phyloP scores from a whole-genome alignment of 2,888 invertebrate species.

The Abscondita cerata region DNA sequence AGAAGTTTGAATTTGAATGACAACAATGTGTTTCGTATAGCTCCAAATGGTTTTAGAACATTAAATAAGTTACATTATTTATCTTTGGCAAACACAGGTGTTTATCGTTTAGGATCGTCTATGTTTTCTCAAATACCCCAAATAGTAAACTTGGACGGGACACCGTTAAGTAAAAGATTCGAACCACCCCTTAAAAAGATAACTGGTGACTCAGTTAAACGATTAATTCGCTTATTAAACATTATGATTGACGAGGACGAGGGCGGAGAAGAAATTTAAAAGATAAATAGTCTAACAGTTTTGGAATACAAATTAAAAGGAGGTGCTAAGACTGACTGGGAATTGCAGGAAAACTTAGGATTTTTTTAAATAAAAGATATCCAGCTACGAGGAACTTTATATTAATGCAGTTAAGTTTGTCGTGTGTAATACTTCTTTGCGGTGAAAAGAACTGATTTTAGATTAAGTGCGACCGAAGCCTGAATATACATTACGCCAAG shows the following conservation, averaged over 20 bases:
- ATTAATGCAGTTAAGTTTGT: too few relatives aligned
- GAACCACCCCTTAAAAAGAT: conserved; percentile 53
- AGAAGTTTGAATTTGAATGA: conserved; percentile 51
- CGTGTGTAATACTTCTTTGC: too few relatives aligned
- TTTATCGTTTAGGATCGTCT: conserved; percentile 49
- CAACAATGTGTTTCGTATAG: conserved; percentile 49
- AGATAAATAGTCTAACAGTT: too few relatives aligned
- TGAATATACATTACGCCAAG: too few relatives aligned
- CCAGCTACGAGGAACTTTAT: too few relatives aligned
- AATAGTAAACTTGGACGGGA: conserved; percentile 52
- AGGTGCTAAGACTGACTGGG: too few relatives aligned
- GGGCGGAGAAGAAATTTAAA: neutral
- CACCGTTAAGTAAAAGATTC: conserved; percentile 52
- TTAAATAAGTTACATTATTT: conserved; percentile 51
- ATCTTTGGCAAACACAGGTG: conserved; percentile 53
- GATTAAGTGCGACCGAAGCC: too few relatives aligned
- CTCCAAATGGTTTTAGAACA: conserved; percentile 50
- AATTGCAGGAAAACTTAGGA: too few relatives aligned
- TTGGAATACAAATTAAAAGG: too few relatives aligned
- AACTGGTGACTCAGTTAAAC: conserved; percentile 47
- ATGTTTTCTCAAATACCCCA: conserved; percentile 54
- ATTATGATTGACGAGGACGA: conserved; percentile 13
- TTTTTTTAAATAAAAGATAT: too few relatives aligned
- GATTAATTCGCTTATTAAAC: conserved; percentile 34
- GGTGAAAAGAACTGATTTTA: too few relatives aligned